Base-by-base conservation (phyloP, 2,888 invertebrate species). In the Pyrrhosoma nymphula region DNA sequence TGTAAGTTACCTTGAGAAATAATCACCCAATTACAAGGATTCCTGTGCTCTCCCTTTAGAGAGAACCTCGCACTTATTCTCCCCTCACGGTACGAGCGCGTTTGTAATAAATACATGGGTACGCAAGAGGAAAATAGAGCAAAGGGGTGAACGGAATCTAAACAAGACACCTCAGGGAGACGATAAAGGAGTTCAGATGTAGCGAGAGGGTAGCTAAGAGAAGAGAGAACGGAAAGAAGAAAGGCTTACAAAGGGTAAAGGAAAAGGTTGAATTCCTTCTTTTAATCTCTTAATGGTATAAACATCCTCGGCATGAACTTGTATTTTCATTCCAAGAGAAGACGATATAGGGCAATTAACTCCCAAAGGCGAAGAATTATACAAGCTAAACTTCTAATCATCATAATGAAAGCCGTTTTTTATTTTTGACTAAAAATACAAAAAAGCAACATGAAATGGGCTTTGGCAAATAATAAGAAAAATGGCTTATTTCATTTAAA, bases 21-120 rank as follows among this genome's bases (percentile, higher is more conserved):
- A 93, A 93, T 93, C 93, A 26, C 93, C 93, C 93, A 93, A 93
- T 93, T 93, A 93, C 93, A 93, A 93, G 69, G 69, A 69, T 93
- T 69, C 93, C 39, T 39, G 39, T 26, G 35, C 63, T 91, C 91
- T 56, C 60, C 39, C 60, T 91, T 26, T 14, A 16, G 30, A 82
- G 82, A 82, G 35, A 14, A 35, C 12, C 30, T 35, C 30, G 30
- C 82, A 82, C 82, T 30, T 35, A 0, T 82, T 35, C 18, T 35
- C 35, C 12, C 69, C 82, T 16, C 82, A 12, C 35, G 82, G 82
- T 35, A 82, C 23, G 82, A 35, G 35, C 30, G 35, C 30, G 35
- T 16, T 82, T 14, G 82, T 18, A 35, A 82, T 82, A 82, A 82
- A 82, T 35, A 47, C 47, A 82, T 35, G 14, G 82, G 82, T 35